Evolutionary conservation across 2,888 invertebrate genomes (phyloP).

Genomic region (Cephus runcator): DNA sequence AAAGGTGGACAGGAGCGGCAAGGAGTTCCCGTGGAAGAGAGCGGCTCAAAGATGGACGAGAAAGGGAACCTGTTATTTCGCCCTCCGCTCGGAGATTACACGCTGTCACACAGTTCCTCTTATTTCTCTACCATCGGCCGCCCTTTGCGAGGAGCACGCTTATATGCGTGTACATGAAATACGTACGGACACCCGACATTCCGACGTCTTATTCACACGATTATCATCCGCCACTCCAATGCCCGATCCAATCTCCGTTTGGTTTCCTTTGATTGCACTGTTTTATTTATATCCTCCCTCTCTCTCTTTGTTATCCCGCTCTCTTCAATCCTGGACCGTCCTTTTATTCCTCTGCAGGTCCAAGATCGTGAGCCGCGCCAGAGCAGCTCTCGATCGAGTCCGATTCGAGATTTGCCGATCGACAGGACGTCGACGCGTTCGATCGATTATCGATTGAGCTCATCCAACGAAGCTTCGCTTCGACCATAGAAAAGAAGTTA

Average conservation of each 20-base stretch:
- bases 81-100: conserved; percentile 57
- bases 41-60: conserved; percentile 27
- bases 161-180: conserved; percentile 18
- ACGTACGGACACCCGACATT: conserved; percentile 30
- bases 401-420: not conserved
- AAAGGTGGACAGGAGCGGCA: not conserved
- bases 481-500: not conserved
- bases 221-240: conserved; percentile 31
- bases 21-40: conserved; percentile 7
- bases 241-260: conserved; percentile 1
- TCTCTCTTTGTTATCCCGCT: not conserved
- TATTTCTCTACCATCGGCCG: conserved; percentile 9
- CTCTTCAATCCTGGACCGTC: not conserved
- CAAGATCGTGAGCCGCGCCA: not conserved
- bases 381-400: not conserved
- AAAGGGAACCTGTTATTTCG: conserved; percentile 63
- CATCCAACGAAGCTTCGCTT: not conserved
- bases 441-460: not conserved
- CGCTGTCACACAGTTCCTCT: conserved; percentile 59
- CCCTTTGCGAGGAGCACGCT: conserved; percentile 8
- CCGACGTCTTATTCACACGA: conserved; percentile 53
- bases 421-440: not conserved
- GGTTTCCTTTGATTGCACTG: not conserved
- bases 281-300: not conserved
- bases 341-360: not conserved